Percentiles rank a stretch among this genome's conserved stretches.
These are phyloP conservation scores for Muntiacus muntjak DNA, from an alignment of 2,113 vertebrate species.

Conservation along the genomic window DNA sequence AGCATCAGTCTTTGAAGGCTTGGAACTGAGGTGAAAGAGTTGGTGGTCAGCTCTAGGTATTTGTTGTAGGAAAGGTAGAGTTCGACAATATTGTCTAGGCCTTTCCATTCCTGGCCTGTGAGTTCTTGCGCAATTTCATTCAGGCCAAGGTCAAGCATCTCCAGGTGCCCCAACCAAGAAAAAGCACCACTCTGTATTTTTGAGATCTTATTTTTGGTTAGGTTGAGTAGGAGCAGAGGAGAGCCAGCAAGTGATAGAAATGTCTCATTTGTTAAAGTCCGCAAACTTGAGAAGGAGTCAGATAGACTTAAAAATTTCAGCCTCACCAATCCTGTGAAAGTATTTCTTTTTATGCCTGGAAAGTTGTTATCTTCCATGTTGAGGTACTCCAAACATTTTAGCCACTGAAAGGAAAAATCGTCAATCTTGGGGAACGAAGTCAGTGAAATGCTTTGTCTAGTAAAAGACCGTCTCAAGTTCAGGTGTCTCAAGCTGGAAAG, in stretches of 20 bases:
- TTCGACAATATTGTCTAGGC: slow-evolving; percentile 83
- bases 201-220: slow-evolving; percentile 84
- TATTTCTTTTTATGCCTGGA: slow-evolving; percentile 78
- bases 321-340: slow-evolving; percentile 87
- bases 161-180: slow-evolving; percentile 82
- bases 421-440: slow-evolving; percentile 74
- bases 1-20: slow-evolving; percentile 86
- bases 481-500: slow-evolving; percentile 84
- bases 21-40: slow-evolving; percentile 85
- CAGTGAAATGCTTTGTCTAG: slow-evolving; percentile 57
- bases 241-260: slow-evolving; percentile 88
- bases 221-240: slow-evolving; percentile 86
- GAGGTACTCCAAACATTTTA: slow-evolving; percentile 85
- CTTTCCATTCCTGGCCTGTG: slow-evolving; percentile 89
- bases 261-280: slow-evolving; percentile 84
- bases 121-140: slow-evolving; percentile 91
- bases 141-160: slow-evolving; percentile 85
- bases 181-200: slow-evolving; percentile 83
- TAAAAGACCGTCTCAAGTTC: slow-evolving; percentile 82
- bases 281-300: slow-evolving; percentile 79
- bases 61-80: slow-evolving; percentile 90
- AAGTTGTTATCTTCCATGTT: slow-evolving; percentile 83
- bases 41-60: slow-evolving; percentile 79
- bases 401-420: slow-evolving; percentile 87
- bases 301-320: slow-evolving; percentile 86